Conservation (phyloP, 1,140 invertebrate species). For the Orchesella cincta region DNA sequence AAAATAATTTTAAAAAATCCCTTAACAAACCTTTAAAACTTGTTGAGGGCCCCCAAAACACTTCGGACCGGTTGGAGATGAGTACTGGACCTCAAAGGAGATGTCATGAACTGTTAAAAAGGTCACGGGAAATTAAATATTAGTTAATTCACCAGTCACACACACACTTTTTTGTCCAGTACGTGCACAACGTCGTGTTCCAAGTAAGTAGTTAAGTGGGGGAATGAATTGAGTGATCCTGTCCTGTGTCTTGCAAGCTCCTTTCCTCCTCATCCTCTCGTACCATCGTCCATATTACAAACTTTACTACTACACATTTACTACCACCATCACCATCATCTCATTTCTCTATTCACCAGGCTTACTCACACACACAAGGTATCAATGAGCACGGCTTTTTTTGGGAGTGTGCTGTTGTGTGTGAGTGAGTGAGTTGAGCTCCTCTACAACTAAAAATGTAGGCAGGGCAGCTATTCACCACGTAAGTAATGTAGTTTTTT, state of each 20-base stretch:
- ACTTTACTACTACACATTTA: constrained; percentile 3
- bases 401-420: constrained; percentile 24
- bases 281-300: not conserved
- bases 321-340: not conserved
- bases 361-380: not conserved
- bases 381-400: not conserved
- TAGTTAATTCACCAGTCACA: constrained; percentile 23
- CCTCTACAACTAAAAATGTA: not conserved
- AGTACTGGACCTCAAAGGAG: constrained; percentile 11
- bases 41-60: constrained; percentile 16
- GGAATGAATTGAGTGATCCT: constrained; percentile 25
- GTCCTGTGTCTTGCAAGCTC: not conserved
- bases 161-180: constrained; percentile 25
- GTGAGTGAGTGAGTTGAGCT: not conserved
- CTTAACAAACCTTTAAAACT: constrained; percentile 22
- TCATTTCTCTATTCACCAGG: not conserved
- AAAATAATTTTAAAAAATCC: constrained; percentile 22
- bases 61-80: constrained; percentile 19
- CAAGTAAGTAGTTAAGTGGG: constrained; percentile 20
- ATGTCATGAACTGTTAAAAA: constrained; percentile 24
- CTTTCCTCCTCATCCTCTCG: not conserved
- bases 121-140: constrained; percentile 30
- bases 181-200: constrained; percentile 12
- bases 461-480: constrained; percentile 13
- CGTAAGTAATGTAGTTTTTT: not conserved